A percentile compares a stretch with the other conserved stretches of the same genome.
Evolutionary conservation across 2,113 vertebrate genomes (phyloP).

Genomic region (Agapornis roseicollis): DNA sequence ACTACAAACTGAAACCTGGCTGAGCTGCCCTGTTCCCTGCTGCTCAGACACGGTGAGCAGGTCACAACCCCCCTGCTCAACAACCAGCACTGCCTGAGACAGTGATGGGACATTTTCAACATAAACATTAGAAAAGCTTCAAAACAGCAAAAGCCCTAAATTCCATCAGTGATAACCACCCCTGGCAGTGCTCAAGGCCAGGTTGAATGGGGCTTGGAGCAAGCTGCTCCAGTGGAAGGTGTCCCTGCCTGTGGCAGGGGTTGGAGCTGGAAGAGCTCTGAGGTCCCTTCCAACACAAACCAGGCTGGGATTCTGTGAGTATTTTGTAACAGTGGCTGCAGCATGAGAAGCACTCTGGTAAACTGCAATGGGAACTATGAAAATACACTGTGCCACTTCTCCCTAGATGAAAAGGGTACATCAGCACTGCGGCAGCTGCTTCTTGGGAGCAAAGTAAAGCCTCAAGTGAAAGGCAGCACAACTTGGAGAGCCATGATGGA

Average conservation of each 20-base stretch:
- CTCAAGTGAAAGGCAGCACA: not conserved
- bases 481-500: not conserved
- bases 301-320: not conserved
- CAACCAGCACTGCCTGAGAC: not conserved
- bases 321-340: not conserved
- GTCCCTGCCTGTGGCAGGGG: not conserved
- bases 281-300: not conserved
- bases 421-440: not conserved
- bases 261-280: not conserved
- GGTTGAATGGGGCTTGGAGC: not conserved
- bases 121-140: not conserved
- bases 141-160: not conserved
- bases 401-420: not conserved
- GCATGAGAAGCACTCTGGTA: not conserved
- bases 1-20: not conserved
- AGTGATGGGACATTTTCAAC: not conserved
- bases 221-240: not conserved
- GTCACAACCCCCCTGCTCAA: not conserved
- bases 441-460: not conserved
- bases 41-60: fast-evolving
- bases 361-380: no score
- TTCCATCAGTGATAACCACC: not conserved
- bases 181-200: not conserved
- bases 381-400: not conserved
- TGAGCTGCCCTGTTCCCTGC: not conserved